Base-by-base conservation (phyloP, 2,113 vertebrate species). In the Theristicus caerulescens region DNA sequence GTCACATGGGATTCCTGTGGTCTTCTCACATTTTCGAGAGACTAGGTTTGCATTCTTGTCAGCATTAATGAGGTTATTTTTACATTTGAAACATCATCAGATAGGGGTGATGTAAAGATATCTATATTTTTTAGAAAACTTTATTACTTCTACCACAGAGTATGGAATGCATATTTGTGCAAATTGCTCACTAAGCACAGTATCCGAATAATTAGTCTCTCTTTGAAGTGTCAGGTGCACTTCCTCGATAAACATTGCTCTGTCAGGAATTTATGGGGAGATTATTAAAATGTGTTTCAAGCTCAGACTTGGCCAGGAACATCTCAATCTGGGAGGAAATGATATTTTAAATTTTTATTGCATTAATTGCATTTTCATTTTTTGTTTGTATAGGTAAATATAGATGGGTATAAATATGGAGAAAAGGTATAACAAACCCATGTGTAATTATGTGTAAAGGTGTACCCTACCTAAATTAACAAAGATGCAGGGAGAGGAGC, bases 1-100 rank as follows among this genome's bases (percentile, higher is more conserved):
- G 93, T 97, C 98, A 97, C 96, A 91, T 94, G 98, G 98, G 97
- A 97, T 97, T 96, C 94, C 77, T 96, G 98, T 64, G 93, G 98
- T 96, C 97, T 95, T 62, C 96, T 96, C 80, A 47, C 96, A 94
- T 98, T 97, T 95, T 86, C 34, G 31, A 69, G 94, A 80, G 90
- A 69, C 65, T 46, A 85, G 88, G 88, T 92, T 95, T 91, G 82
- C 88, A 52, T 88, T 92, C 82, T 73, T 93, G 89, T 92, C 89
- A 57, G 90, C 89, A 87, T 94, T 90, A 93, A 96, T 94, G 86
- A 90, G 81, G 86, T 93, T 97, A 96, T 97, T 97, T 97, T 97
- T 97, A 51, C 58, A 89, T 31, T 77, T 16, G 25, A 83, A 84
- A 38, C 79, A 80, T 57, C 61, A 58, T 59, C 78, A 67, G 74